Evolutionary conservation across 2,888 invertebrate species (phyloP), one percentile per base, ranked within the genome.

Genomic region (Amphimallon solstitiale): DNA sequence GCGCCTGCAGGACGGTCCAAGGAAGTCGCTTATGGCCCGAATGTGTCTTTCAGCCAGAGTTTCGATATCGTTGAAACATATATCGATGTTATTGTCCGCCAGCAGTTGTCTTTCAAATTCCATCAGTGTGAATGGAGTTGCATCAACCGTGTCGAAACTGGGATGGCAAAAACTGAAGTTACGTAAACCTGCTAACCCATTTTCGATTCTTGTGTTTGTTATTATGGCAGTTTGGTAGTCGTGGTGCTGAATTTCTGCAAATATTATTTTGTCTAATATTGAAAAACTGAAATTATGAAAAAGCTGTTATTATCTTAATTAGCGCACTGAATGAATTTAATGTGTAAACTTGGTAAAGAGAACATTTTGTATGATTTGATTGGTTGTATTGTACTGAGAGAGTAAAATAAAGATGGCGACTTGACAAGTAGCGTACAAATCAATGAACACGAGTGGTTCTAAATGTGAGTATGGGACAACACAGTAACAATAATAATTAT

Each of bases 1-100:
- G 3, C 93, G 93, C 52, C 92, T 85, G 81, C 93, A 94, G 67
- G 88, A 89, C 0, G 84, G 82, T 0, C 86, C 85, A 83, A 93
- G 93, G 84, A 89, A 91, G 0, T 79, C 75, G 52, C 83, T 84
- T 0, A 92, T 83, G 1, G 86, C 85, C 43, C 85, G 83, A 17
- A 89, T 84, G 69, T 92, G 90, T 71, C 90, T 78, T 76, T 90
- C 80, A 0, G 85, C 84, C 6, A 86, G 80, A 0, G 87, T 85
- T 67, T 79, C 81, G 43, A 73, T 74, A 29, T 63, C 66, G 40
- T 68, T 66, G n/a, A 48, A 17, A 17, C 69, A 72, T 52, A 72
- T 72, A 48, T 72, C 70, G 6, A 71, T 69, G 49, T 72, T 72
- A 61, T 75, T 72, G 19, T 71, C 56, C 43, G 66, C 69, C 5